phyloP scores from a whole-genome alignment of 1,140 invertebrate genomes.

The Diuraphis noxia region DNA sequence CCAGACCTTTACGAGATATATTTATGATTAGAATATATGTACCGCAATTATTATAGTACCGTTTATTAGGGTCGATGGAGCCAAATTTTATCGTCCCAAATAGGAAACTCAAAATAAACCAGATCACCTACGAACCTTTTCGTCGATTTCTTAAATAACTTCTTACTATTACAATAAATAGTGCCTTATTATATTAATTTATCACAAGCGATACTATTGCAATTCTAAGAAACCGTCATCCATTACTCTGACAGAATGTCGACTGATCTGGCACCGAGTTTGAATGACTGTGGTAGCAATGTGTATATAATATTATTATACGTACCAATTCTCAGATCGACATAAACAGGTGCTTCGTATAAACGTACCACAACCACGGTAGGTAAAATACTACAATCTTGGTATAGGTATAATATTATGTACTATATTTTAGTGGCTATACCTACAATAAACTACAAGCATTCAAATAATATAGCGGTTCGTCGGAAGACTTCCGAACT shows the following conservation, averaged over 20 bases:
- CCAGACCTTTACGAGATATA: neutral
- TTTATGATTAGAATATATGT: neutral
- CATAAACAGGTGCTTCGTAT: neutral
- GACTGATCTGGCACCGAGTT: neutral
- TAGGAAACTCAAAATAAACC: slow-evolving; percentile 4
- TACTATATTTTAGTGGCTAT: neutral
- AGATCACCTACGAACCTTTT: neutral
- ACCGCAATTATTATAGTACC: slow-evolving; percentile 4
- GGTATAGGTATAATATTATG: neutral
- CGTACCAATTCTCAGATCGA: neutral
- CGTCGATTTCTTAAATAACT: neutral
- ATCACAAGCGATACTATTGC: neutral
- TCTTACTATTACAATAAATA: neutral
- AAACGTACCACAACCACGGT: neutral
- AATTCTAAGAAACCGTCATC: neutral
- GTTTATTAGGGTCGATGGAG: neutral
- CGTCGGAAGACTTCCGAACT: neutral
- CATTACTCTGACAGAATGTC: neutral
- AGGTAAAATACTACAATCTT: no score
- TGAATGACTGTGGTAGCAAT: neutral
- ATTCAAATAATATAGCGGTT: neutral
- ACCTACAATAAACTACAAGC: no score
- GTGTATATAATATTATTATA: neutral
- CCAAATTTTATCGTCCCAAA: neutral
- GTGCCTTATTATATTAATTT: neutral